A percentile compares a stretch with the other conserved stretches of the same genome.
Evolutionary conservation across 2,797 vertebrate genomes (phyloP).

Genomic region (Taeniopygia guttata): DNA sequence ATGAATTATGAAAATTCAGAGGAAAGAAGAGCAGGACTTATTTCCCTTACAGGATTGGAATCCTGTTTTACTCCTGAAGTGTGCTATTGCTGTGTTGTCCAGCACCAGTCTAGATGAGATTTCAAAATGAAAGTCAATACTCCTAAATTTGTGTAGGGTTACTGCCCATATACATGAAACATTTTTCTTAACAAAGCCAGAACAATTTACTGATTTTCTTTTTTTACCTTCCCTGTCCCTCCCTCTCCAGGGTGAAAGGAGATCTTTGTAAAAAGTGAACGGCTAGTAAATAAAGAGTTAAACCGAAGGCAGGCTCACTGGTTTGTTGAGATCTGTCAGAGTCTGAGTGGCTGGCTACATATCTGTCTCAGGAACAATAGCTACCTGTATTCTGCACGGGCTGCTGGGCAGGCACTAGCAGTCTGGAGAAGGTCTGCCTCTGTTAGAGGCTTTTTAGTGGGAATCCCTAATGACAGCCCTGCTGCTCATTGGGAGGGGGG

Average conservation of each 20-base stretch:
- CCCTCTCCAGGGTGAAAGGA: conserved; percentile 33
- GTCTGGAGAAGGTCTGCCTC: conserved; percentile 75
- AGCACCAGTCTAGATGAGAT: neutral
- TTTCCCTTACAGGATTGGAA: neutral
- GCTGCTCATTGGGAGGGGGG: conserved; percentile 59
- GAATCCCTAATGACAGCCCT: conserved; percentile 75
- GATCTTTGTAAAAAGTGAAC: conserved; percentile 65
- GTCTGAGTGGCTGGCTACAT: conserved; percentile 82
- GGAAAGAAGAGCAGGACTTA: neutral
- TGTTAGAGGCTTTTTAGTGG: conserved; percentile 71
- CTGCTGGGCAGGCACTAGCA: conserved; percentile 76
- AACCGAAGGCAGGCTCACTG: conserved; percentile 78
- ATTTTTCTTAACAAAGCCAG: neutral
- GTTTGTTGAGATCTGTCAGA: conserved; percentile 83
- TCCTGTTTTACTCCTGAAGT: neutral
- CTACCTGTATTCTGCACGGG: conserved; percentile 82
- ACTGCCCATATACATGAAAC: neutral
- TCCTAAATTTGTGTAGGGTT: neutral
- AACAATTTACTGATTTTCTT: neutral
- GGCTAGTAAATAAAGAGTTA: conserved; percentile 79
- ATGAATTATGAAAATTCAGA: neutral
- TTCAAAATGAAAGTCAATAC: conserved; percentile 4
- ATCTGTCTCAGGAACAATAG: conserved; percentile 84
- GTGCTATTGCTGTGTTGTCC: neutral
- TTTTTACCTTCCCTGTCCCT: neutral